Conservation (phyloP, 2,888 invertebrate species). For the Andrena hattorfiana region DNA sequence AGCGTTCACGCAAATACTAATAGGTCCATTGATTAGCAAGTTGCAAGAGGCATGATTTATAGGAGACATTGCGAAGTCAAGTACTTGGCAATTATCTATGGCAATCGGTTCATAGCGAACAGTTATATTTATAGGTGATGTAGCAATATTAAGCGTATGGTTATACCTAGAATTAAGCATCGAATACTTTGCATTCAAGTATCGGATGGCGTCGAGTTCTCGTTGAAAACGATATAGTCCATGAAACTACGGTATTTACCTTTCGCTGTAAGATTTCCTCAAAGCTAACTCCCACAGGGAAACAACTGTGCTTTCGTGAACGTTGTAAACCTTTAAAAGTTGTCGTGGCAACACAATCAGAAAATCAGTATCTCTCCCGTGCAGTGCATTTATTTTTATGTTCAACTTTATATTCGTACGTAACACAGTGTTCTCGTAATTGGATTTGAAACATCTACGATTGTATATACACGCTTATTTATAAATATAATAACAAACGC, state of each 20-base stretch:
- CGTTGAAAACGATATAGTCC: constrained; percentile 6
- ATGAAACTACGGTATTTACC: constrained; percentile 68
- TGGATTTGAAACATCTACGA: constrained; percentile 71
- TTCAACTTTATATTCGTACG: constrained; percentile 71
- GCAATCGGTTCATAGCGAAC: constrained; percentile 55
- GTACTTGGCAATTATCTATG: constrained; percentile 28
- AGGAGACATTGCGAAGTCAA: constrained; percentile 49
- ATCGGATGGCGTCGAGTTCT: constrained; percentile 7
- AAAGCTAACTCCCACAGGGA: constrained; percentile 80
- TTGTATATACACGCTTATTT: constrained; percentile 53
- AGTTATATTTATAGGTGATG: constrained; percentile 62
- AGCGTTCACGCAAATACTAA: constrained; percentile 76
- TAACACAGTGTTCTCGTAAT: constrained; percentile 43
- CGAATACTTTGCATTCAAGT: constrained; percentile 15
- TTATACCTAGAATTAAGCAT: constrained; percentile 70
- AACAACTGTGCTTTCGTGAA: constrained; percentile 68
- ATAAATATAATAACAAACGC: constrained; percentile 22
- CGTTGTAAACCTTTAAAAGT: constrained; percentile 73
- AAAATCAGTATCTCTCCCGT: constrained; percentile 47
- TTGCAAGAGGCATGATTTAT: constrained; percentile 69
- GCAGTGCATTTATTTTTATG: constrained; percentile 58
- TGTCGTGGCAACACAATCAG: constrained; percentile 80
- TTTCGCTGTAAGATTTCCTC: constrained; percentile 76
- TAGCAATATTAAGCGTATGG: constrained; percentile 71
- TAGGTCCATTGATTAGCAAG: constrained; percentile 78